Base-by-base conservation (phyloP, 2,797 vertebrate species). In the Erethizon dorsatum region DNA sequence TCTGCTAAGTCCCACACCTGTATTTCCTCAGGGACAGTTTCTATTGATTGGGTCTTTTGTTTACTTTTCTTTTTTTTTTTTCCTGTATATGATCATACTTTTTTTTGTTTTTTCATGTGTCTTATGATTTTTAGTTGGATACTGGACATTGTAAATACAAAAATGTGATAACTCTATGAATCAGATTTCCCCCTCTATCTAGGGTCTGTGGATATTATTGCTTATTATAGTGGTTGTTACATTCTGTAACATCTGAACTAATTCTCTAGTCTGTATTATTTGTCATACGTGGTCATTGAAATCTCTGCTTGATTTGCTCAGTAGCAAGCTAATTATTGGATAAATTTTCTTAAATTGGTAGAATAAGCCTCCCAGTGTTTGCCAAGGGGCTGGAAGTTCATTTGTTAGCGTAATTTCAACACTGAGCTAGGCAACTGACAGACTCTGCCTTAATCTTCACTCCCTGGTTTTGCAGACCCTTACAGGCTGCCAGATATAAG, bases 311-410 rank as follows among this genome's bases (percentile, higher is more conserved):
- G 56, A 11, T 82, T 91, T 57, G 6, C 14, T 83, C 84, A 75
- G 80, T 59, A 56, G 59, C 56, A 28, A 90, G 50, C 61, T 95
- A 50, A 91, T 67, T n/a, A 45, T 17, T 41, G 12, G 33, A 78
- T 41, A 77, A 26, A 77, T 83, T 94, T 82, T 91, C 61, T 92
- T 73, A 85, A 94, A 73, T 37, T 78, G 13, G 37, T 84, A 91
- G 20, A 85, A 63, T 33, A 56, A 61, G 7, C 10, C 31, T 93
- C 12, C 12, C 12, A 45, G 6, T 93, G 56, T 88, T 93, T 94
- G 41, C 24, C 4, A 71, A 92, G 41, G 50, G 8, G 2, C 54
- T 82, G 0, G 88, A 7, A 47, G 47, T 93, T 28, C 52, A 18
- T 86, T 3, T 71, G n/a, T 79, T 67, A 79, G 2, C 15, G 47